Evolutionary conservation across 1,140 invertebrate species (phyloP), one percentile per base, ranked within the genome.

Genomic region (Cydia strobilella): DNA sequence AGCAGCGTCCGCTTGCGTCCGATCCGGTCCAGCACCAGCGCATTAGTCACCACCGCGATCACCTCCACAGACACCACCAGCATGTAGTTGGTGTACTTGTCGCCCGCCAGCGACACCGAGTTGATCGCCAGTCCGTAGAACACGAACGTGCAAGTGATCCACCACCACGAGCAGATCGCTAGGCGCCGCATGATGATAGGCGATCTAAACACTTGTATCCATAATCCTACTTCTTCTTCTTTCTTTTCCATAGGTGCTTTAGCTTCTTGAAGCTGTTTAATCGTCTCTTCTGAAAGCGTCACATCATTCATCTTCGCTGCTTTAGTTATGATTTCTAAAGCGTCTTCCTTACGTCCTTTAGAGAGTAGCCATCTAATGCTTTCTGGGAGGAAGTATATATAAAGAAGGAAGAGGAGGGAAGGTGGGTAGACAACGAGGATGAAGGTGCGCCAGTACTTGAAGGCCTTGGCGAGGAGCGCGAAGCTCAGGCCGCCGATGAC

Each of bases 91-190:
- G 94, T 90, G 86, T 96, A 96, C 79, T 94, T 94, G 82, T 96
- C 95, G 0, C 96, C 96, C 15, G 94, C 95, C 39, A 97, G 90
- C 25, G 96, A 94, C 12, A 96, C 96, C 0, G 96, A 95, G 84
- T 97, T 97, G 42, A 97, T 94, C 0, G 96, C 96, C 6, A 98
- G 87, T 0, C 97, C 97, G 82, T 97, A 97, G 86, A 97, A 98
- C 15, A 97, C 95, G 78, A 97, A 95, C 0, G 95, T 94, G 79
- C 95, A 95, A 0, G 95, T 95, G 10, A 96, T 94, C 96, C 95
- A 97, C 91, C 94, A 96, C 88, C 89, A 92, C 0, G 90, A 91
- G 54, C 90, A 92, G 31, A 89, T 91, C 4, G 87, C 89, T 18
- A 92, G 72, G 1, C 90, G 76, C 1, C 72, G 84, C 85, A 91